Percentiles rank a stretch among this genome's conserved stretches.
Conservation (phyloP, 1,140 invertebrate genomes). For the Babylonia areolata region DNA sequence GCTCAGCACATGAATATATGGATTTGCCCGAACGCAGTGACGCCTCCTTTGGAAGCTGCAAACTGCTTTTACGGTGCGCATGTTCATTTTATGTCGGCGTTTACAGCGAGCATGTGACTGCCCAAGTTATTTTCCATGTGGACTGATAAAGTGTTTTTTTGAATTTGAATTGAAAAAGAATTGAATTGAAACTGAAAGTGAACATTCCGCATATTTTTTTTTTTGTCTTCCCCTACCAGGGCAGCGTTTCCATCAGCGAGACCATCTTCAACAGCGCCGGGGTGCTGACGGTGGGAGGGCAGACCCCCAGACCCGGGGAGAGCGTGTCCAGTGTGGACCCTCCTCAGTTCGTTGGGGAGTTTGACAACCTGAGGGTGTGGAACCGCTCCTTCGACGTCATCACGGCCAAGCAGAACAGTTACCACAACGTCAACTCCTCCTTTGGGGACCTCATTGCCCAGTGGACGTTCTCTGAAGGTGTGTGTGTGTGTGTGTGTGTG, state of each 20-base stretch:
- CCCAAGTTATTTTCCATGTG: too few relatives aligned
- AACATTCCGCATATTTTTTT: too few relatives aligned
- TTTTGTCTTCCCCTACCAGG: background rate
- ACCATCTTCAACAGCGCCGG: constrained; percentile 9
- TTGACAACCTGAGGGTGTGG: background rate
- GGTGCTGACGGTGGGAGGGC: background rate
- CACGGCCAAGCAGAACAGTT: background rate
- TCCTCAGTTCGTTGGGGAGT: background rate
- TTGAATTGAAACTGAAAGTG: too few relatives aligned
- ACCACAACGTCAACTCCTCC: constrained; percentile 12
- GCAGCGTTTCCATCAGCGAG: background rate
- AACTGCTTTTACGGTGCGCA: too few relatives aligned
- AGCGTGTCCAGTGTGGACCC: background rate
- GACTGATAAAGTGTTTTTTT: too few relatives aligned
- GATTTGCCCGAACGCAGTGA: too few relatives aligned
- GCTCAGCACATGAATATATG: too few relatives aligned
- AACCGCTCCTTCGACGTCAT: background rate
- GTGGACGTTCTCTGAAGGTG: constrained; percentile 11
- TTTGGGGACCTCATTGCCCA: background rate
- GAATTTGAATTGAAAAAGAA: too few relatives aligned
- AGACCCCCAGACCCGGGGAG: background rate
- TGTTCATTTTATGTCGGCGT: too few relatives aligned
- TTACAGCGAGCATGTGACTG: too few relatives aligned
- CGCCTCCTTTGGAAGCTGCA: too few relatives aligned
- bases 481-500: background rate